Evolutionary conservation across 2,113 vertebrate genomes (phyloP).

Genomic region (Synchiropus splendidus): DNA sequence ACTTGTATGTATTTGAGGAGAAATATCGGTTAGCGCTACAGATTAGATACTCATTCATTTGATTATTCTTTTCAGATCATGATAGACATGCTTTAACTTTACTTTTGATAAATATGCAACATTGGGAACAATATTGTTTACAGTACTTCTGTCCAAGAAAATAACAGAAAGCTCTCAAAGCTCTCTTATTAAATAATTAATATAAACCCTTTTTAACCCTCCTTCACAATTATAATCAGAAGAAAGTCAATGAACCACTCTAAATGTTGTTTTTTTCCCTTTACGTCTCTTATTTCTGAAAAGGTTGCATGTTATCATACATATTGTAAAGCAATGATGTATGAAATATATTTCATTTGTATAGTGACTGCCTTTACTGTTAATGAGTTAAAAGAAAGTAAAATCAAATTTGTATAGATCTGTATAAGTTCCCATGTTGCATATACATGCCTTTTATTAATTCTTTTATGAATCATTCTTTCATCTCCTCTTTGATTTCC

Average conservation of each 20-base stretch:
- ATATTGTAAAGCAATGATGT: slow-evolving; percentile 48
- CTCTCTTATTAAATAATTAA: not conserved
- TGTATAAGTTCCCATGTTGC: slow-evolving; percentile 71
- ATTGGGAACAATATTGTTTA: slow-evolving; percentile 48
- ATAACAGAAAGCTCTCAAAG: not conserved
- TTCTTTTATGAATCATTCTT: slow-evolving; percentile 69
- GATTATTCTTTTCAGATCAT: slow-evolving; percentile 60
- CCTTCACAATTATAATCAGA: slow-evolving; percentile 21
- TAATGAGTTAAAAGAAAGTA: not conserved
- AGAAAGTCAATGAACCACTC: slow-evolving; percentile 65
- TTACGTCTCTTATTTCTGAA: slow-evolving; percentile 8
- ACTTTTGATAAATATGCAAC: slow-evolving; percentile 69
- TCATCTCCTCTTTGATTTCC: slow-evolving; percentile 65
- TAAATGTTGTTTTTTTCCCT: slow-evolving; percentile 17
- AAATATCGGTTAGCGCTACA: slow-evolving; percentile 47
- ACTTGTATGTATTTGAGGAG: no score
- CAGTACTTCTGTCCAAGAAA: not conserved
- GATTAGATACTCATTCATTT: slow-evolving; percentile 46
- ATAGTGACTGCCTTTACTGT: slow-evolving; percentile 7
- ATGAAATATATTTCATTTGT: slow-evolving; percentile 23
- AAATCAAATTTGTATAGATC: slow-evolving; percentile 15
- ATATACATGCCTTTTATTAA: slow-evolving; percentile 69
- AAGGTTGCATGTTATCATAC: slow-evolving; percentile 55
- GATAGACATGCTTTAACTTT: slow-evolving; percentile 58
- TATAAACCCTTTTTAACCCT: not conserved